Evolutionary conservation across 2,113 vertebrate species (phyloP).

Genomic region (Brachyistius frenatus): DNA sequence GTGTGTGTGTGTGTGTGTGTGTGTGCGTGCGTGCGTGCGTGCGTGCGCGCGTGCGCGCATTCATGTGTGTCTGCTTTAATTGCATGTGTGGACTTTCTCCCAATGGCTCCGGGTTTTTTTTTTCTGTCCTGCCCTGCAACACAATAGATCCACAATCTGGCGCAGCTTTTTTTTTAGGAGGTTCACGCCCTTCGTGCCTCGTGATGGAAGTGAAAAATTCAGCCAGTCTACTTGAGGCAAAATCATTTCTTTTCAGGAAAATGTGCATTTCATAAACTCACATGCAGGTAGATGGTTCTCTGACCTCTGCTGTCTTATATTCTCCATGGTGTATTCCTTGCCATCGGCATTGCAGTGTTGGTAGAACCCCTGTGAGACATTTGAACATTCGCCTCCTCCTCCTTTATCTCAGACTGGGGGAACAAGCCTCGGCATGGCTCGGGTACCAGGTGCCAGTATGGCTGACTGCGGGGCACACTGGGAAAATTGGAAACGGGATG

Average conservation of each 20-base stretch:
- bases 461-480: conserved; percentile 57
- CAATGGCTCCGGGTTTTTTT: conserved; percentile 13
- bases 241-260: conserved; percentile 15
- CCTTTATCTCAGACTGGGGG: conserved; percentile 17
- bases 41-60: neutral
- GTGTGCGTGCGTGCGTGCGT: neutral
- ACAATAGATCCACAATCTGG: conserved; percentile 21
- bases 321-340: neutral
- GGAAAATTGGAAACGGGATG: conserved; percentile 46
- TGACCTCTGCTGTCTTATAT: conserved; percentile 29
- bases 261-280: neutral
- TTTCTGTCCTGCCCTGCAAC: conserved; percentile 30
- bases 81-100: conserved; percentile 28
- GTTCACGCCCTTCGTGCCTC: conserved; percentile 14
- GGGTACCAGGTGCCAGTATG: conserved; percentile 61
- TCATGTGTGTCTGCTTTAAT: conserved; percentile 5
- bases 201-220: neutral
- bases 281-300: conserved; percentile 12
- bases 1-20: conserved; percentile 4
- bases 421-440: conserved; percentile 43
- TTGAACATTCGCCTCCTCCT: conserved; percentile 23
- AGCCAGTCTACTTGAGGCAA: conserved; percentile 32
- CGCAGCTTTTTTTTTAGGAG: conserved; percentile 36
- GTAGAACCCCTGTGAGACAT: conserved; percentile 35
- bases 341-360: conserved; percentile 26